Evolutionary conservation across 2,797 vertebrate species (phyloP).

Genomic region (Carapus acus): DNA sequence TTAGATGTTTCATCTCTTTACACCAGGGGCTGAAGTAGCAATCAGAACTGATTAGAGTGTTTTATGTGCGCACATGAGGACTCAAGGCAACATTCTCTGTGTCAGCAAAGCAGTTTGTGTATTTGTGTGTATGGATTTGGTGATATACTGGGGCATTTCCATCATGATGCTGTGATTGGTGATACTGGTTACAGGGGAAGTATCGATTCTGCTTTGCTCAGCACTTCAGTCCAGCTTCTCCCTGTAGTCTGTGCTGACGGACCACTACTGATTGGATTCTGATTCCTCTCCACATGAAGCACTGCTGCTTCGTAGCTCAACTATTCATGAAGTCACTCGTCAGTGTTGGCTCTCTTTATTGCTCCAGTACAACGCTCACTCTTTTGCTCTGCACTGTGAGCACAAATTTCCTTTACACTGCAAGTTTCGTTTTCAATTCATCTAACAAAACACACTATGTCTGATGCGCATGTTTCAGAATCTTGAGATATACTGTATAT

Average conservation of each 20-base stretch:
- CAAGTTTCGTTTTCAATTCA: not conserved
- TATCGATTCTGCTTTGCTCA: slow-evolving; percentile 34
- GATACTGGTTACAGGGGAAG: slow-evolving; percentile 12
- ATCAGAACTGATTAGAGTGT: slow-evolving; percentile 16
- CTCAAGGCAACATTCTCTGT: slow-evolving; percentile 3
- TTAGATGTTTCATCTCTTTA: slow-evolving; percentile 20
- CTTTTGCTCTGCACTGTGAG: slow-evolving; percentile 2
- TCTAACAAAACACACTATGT: not conserved
- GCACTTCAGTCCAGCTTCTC: slow-evolving; percentile 26
- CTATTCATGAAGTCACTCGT: slow-evolving; percentile 33
- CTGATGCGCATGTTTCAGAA: too few relatives aligned
- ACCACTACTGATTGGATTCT: slow-evolving; percentile 31
- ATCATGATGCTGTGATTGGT: slow-evolving; percentile 26
- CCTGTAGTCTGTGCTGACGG: not conserved
- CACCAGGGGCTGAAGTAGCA: slow-evolving; percentile 16
- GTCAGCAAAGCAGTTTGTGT: slow-evolving; percentile 20
- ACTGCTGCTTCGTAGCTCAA: slow-evolving; percentile 17
- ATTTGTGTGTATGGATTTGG: slow-evolving; percentile 8
- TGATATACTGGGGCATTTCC: slow-evolving; percentile 6
- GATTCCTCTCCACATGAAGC: slow-evolving; percentile 25
- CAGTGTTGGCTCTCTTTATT: slow-evolving; percentile 6
- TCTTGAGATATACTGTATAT: too few relatives aligned
- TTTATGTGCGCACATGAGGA: not conserved
- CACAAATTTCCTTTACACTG: too few relatives aligned
- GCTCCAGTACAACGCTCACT: slow-evolving; percentile 1